Evolutionary conservation across 1,140 invertebrate species (phyloP).

Genomic region (Papilio machaon): DNA sequence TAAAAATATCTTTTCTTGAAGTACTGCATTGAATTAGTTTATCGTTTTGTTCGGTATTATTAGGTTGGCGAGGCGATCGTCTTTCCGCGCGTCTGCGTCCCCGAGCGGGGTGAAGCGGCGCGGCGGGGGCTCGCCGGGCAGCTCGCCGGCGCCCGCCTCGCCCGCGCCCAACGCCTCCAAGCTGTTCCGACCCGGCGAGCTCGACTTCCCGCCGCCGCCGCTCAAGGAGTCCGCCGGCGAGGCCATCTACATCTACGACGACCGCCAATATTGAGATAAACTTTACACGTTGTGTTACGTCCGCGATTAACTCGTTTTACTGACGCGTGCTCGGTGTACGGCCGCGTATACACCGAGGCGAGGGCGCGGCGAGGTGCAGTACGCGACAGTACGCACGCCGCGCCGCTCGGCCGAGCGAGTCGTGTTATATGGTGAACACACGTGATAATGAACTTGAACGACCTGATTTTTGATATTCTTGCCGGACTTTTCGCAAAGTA

Average conservation of each 20-base stretch:
- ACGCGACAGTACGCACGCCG: too few species aligned
- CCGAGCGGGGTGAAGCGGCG: conserved; percentile 72
- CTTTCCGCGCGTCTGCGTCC: conserved; percentile 78
- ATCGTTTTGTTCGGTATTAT: not conserved
- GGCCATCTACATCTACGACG: conserved; percentile 82
- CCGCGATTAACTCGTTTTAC: conserved; percentile 22
- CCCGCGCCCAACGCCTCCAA: conserved; percentile 78
- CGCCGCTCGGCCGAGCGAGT: not conserved
- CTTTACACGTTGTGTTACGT: conserved; percentile 38
- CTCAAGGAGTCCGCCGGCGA: conserved; percentile 86
- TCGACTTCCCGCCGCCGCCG: conserved; percentile 83
- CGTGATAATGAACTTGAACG: conserved; percentile 19
- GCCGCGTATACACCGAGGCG: not conserved
- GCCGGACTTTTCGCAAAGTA: conserved; percentile 56
- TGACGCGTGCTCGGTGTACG: not conserved
- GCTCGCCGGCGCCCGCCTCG: conserved; percentile 83
- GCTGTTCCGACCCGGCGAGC: conserved; percentile 74
- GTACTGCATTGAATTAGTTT: not conserved
- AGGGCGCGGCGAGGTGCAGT: not conserved
- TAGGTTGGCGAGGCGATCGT: conserved; percentile 83
- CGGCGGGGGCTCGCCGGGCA: conserved; percentile 71
- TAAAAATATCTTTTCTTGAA: not conserved
- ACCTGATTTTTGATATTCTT: conserved; percentile 60
- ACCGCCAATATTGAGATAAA: conserved; percentile 70
- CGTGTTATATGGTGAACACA: conserved; percentile 15